A percentile compares a stretch with the other conserved stretches of the same genome.
These are phyloP conservation scores for Perca flavescens DNA, from an alignment of 2,113 vertebrate genomes.

Conservation along the genomic window DNA sequence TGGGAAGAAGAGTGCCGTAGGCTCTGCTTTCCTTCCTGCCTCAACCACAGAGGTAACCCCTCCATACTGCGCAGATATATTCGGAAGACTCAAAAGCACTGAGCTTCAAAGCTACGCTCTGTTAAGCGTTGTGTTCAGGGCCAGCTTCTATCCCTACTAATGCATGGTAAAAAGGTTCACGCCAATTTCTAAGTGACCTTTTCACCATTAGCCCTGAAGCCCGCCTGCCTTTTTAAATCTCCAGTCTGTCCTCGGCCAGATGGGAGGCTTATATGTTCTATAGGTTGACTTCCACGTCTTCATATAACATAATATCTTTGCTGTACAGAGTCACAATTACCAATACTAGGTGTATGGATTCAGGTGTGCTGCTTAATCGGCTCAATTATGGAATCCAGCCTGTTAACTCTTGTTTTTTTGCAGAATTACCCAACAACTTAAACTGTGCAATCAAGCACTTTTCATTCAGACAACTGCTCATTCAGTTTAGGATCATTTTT, in stretches of 20 bases:
- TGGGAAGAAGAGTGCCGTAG: conserved; percentile 28
- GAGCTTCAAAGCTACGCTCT: conserved; percentile 66
- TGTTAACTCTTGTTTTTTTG: background rate
- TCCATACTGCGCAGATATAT: conserved; percentile 29
- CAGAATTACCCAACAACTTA: background rate
- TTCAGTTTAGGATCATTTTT: background rate
- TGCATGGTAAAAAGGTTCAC: conserved; percentile 65
- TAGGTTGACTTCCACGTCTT: conserved; percentile 15
- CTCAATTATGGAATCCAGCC: background rate
- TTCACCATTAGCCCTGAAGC: conserved; percentile 36
- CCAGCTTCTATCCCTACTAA: conserved; percentile 51
- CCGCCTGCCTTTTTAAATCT: conserved; percentile 21
- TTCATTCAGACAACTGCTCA: background rate
- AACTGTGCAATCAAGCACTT: background rate
- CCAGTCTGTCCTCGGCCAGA: conserved; percentile 16
- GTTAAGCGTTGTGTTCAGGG: conserved; percentile 53
- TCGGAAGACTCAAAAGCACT: conserved; percentile 51
- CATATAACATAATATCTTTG: conserved; percentile 10
- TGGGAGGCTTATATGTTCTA: conserved; percentile 25
- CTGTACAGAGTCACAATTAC: background rate
- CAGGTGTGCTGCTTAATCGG: conserved; percentile 2
- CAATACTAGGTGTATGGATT: background rate
- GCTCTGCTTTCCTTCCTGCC: conserved; percentile 37
- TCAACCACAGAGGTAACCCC: conserved; percentile 32
- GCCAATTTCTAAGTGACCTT: conserved; percentile 64